Conservation (phyloP, 2,113 vertebrate species). For the Colossoma macropomum region DNA sequence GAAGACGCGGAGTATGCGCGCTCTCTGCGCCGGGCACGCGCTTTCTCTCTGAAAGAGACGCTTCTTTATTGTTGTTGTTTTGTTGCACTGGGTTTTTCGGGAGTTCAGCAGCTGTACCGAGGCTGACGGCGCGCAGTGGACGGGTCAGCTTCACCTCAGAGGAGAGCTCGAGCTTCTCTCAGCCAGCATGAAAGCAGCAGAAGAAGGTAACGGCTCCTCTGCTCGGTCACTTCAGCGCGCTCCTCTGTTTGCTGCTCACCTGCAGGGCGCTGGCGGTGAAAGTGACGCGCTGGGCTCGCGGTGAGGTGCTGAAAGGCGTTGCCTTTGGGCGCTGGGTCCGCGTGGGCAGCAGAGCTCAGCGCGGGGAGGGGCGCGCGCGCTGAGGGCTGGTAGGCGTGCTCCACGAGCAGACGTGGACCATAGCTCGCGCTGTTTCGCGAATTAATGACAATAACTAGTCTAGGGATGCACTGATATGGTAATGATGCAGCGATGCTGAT, state of each 20-base stretch:
- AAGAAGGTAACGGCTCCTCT: constrained; percentile 69
- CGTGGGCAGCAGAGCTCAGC: not conserved
- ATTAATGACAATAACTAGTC: not conserved
- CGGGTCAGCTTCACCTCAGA: constrained; percentile 22
- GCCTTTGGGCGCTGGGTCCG: not conserved
- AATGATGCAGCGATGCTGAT: too few relatives aligned
- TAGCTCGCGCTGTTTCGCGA: not conserved
- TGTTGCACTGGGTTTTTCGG: not conserved
- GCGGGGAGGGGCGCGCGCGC: not conserved
- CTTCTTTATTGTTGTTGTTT: not conserved
- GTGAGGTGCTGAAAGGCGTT: constrained; percentile 28
- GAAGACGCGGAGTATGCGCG: too few relatives aligned
- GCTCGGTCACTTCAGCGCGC: not conserved
- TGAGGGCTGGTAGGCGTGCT: constrained; percentile 44
- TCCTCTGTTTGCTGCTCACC: too few relatives aligned
- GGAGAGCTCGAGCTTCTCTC: constrained; percentile 14
- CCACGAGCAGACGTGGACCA: constrained; percentile 15
- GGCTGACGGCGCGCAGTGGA: too few relatives aligned
- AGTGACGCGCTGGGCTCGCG: not conserved
- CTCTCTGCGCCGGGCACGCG: not conserved
- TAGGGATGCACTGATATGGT: too few relatives aligned
- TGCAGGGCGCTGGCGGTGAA: not conserved
- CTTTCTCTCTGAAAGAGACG: not conserved
- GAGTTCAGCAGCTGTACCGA: too few relatives aligned
- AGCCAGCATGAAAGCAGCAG: constrained; percentile 75